phyloP scores from a whole-genome alignment of 2,113 vertebrate genomes.

The Toxotes chatareus region DNA sequence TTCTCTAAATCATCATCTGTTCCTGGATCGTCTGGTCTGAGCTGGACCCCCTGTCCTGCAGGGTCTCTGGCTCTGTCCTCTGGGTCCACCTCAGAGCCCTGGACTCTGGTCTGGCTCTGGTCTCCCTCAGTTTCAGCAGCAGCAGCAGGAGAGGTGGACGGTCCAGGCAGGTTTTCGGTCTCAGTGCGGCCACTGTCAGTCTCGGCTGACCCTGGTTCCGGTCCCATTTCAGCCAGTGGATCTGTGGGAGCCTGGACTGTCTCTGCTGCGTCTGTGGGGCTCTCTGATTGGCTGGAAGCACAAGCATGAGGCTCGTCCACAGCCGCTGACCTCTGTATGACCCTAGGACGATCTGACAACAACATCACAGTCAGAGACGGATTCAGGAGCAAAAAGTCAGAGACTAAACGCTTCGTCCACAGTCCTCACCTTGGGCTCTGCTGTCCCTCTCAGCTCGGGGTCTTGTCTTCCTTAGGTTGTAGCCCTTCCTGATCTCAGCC shows the following conservation, averaged over 20 bases:
- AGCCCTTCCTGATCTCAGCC: constrained; percentile 64
- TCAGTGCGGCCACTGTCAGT: not conserved
- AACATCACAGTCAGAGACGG: not conserved
- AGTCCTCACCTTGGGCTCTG: constrained; percentile 25
- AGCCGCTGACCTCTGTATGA: not conserved
- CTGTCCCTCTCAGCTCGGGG: not conserved
- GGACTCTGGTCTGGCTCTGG: not conserved
- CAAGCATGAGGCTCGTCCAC: not conserved
- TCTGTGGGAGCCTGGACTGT: not conserved
- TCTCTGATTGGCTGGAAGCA: constrained; percentile 9
- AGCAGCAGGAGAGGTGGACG: not conserved
- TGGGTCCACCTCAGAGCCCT: not conserved
- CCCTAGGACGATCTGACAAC: not conserved
- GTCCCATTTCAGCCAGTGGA: not conserved
- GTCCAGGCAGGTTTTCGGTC: not conserved
- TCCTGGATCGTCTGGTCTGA: not conserved
- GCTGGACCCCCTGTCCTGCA: constrained; percentile 13
- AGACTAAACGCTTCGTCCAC: not conserved
- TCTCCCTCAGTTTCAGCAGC: not conserved
- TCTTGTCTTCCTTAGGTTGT: constrained; percentile 56
- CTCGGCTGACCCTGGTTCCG: not conserved
- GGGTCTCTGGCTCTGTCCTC: not conserved
- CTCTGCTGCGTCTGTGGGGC: not conserved
- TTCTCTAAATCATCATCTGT: not conserved
- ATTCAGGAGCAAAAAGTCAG: not conserved